These are phyloP conservation scores for Apis florea DNA, from an alignment of 1,140 invertebrate genomes.

Conservation along the genomic window DNA sequence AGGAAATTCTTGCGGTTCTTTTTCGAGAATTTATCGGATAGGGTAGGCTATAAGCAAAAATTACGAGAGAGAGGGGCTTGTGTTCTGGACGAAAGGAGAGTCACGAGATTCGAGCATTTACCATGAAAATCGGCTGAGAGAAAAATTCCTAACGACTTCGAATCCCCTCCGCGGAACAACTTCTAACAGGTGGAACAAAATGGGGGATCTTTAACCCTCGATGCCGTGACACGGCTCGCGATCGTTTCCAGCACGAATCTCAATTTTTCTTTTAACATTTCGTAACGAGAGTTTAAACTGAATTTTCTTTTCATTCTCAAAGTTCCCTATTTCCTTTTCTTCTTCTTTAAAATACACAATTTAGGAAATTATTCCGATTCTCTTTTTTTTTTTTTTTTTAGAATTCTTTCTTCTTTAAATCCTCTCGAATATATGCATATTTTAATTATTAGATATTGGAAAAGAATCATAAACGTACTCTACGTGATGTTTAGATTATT, in stretches of 20 bases:
- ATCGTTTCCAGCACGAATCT: background rate
- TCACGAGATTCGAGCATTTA: background rate
- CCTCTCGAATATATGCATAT: too few relatives aligned
- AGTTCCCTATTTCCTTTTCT: background rate
- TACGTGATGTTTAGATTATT: too few relatives aligned
- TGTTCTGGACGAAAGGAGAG: background rate
- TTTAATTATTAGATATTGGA: too few relatives aligned
- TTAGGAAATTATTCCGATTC: too few relatives aligned
- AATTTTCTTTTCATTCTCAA: background rate
- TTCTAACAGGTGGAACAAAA: conserved; percentile 25
- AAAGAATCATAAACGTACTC: too few relatives aligned
- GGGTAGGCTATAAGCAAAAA: background rate
- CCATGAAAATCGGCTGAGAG: background rate
- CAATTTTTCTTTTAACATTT: conserved; percentile 4
- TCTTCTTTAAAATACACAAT: background rate
- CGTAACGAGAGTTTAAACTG: background rate
- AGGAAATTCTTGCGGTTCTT: conserved; percentile 4
- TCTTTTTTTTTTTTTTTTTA: too few relatives aligned
- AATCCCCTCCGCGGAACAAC: background rate
- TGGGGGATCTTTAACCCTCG: conserved; percentile 5
- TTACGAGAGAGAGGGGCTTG: background rate
- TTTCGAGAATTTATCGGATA: background rate
- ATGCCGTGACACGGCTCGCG: conserved; percentile 15
- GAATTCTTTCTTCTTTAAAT: too few relatives aligned
- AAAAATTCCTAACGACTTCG: conserved; percentile 21